Percentiles rank a stretch among this genome's conserved stretches.
Conservation (phyloP, 2,113 vertebrate species). For the Donacobius atricapilla region DNA sequence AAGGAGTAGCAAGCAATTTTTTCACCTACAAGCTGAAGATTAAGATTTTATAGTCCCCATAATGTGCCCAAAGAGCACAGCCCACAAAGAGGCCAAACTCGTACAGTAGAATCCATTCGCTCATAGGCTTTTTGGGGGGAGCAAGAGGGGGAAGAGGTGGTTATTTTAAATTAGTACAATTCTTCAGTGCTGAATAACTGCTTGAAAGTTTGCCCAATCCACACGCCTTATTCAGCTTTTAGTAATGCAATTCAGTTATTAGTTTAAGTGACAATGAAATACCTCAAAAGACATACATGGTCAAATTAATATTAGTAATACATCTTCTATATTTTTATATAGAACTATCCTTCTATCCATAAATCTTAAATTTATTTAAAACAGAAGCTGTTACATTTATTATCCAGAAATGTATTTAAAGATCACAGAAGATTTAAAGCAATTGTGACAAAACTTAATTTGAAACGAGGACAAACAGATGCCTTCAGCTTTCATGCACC, state of each 20-base stretch:
- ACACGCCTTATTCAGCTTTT: not conserved
- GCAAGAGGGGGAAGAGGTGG: not conserved
- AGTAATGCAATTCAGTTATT: conserved; percentile 45
- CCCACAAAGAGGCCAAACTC: not conserved
- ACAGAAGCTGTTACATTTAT: conserved; percentile 24
- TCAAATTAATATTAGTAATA: conserved; percentile 19
- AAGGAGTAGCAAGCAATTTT: not conserved
- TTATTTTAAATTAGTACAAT: not conserved
- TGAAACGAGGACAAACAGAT: not conserved
- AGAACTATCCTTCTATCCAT: not conserved
- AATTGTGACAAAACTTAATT: not conserved
- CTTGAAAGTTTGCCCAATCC: not conserved
- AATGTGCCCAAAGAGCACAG: not conserved
- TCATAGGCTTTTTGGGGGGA: not conserved
- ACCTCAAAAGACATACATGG: conserved; percentile 1
- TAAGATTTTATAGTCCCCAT: conserved; percentile 1
- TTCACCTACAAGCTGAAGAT: not conserved
- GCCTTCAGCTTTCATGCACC: not conserved
- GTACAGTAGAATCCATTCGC: not conserved
- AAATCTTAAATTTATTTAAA: conserved; percentile 47
- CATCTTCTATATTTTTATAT: conserved; percentile 18
- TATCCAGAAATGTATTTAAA: not conserved
- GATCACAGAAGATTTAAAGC: not conserved
- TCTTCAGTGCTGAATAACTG: not conserved
- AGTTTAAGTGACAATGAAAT: conserved; percentile 54